phyloP scores from a whole-genome alignment of 2,113 vertebrate species.

The Eclectus roratus region DNA sequence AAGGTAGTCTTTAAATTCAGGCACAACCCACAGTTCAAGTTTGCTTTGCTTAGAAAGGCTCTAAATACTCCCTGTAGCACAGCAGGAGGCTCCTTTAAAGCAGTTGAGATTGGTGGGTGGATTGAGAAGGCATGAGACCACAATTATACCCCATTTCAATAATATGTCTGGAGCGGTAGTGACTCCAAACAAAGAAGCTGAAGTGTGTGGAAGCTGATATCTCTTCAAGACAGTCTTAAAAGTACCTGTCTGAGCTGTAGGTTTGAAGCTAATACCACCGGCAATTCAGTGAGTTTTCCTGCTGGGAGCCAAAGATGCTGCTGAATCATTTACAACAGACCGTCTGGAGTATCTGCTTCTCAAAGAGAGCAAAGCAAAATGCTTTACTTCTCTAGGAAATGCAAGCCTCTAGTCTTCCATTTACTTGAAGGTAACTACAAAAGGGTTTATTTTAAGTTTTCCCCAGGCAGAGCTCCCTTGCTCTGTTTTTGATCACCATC shows the following conservation, averaged over 20 bases:
- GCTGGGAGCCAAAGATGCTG: constrained; percentile 61
- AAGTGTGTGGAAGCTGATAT: constrained; percentile 61
- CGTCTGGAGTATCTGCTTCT: constrained; percentile 20
- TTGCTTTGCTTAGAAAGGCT: constrained; percentile 58
- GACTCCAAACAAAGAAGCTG: constrained; percentile 73
- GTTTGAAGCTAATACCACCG: constrained; percentile 62
- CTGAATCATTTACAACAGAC: constrained; percentile 41
- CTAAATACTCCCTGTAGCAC: constrained; percentile 60
- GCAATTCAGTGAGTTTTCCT: constrained; percentile 56
- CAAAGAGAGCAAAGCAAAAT: neutral
- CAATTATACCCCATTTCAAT: constrained; percentile 74
- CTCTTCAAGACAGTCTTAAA: constrained; percentile 76
- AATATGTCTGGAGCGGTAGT: constrained; percentile 66
- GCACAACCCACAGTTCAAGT: constrained; percentile 48
- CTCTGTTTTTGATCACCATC: neutral
- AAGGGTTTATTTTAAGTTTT: neutral
- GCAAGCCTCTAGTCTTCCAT: neutral
- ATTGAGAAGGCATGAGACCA: constrained; percentile 64
- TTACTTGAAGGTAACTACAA: neutral
- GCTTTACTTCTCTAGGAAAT: neutral
- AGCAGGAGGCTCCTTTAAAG: constrained; percentile 69
- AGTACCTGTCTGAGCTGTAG: constrained; percentile 72
- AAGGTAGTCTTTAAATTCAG: constrained; percentile 24
- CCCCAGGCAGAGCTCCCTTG: neutral
- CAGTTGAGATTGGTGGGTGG: constrained; percentile 73